Evolutionary conservation across 2,888 invertebrate genomes (phyloP).

Genomic region (Nysson spinosus): DNA sequence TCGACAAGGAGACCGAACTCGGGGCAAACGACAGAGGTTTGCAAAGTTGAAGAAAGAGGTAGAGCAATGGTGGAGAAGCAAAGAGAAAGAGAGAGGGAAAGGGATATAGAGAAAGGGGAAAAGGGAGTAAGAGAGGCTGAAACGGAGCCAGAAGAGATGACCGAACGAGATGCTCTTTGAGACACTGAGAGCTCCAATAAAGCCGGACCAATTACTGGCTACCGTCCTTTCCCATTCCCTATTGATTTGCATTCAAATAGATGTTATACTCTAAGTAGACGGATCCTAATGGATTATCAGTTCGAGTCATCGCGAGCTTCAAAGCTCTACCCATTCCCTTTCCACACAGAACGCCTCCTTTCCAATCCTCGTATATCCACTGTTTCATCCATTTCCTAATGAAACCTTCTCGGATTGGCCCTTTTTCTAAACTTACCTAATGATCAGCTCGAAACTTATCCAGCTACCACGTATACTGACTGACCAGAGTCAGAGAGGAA

Average conservation of each 20-base stretch:
- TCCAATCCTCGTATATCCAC: constrained; percentile 72
- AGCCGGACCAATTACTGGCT: constrained; percentile 77
- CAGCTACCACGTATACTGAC: constrained; percentile 44
- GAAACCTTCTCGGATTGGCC: constrained; percentile 69
- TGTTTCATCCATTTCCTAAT: constrained; percentile 76
- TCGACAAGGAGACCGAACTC: constrained; percentile 28
- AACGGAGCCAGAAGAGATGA: constrained; percentile 72
- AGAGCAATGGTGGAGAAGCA: constrained; percentile 40
- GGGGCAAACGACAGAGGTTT: constrained; percentile 39
- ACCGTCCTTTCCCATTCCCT: constrained; percentile 75
- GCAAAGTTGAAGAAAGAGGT: constrained; percentile 51
- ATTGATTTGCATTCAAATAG: constrained; percentile 78
- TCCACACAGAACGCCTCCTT: constrained; percentile 64
- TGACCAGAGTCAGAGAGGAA: constrained; percentile 30
- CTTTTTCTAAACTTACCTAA: constrained; percentile 72
- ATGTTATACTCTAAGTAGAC: constrained; percentile 78
- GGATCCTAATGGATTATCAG: constrained; percentile 78
- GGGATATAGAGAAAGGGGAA: constrained; percentile 42
- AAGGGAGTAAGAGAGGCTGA: constrained; percentile 47
- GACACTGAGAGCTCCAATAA: constrained; percentile 77
- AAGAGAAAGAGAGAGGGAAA: constrained; percentile 50
- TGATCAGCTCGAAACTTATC: constrained; percentile 66
- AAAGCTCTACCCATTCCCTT: constrained; percentile 70
- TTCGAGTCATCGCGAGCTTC: constrained; percentile 77
- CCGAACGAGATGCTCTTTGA: constrained; percentile 77